Evolutionary conservation across 2,888 invertebrate species (phyloP).

Genomic region (Cataglyphis livida): DNA sequence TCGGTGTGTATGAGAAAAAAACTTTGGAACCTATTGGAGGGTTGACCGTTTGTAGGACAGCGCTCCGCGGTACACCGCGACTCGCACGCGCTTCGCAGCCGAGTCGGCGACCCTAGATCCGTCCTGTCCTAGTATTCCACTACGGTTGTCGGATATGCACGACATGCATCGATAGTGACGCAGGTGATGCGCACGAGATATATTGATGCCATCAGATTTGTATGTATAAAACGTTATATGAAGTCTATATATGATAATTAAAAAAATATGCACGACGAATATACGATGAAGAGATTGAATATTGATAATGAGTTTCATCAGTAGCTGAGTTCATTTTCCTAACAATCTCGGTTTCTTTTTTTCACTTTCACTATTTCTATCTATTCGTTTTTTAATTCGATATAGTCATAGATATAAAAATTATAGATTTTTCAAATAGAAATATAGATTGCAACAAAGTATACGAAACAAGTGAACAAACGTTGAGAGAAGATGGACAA

Average conservation of each 20-base stretch:
- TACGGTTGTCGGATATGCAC: slow-evolving; percentile 57
- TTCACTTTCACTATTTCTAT: not conserved
- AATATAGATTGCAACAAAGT: not conserved
- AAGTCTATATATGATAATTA: not conserved
- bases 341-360: not conserved
- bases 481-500: not conserved
- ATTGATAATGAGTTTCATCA: not conserved
- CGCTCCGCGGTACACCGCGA: slow-evolving; percentile 57
- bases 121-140: slow-evolving; percentile 68
- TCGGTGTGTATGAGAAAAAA: slow-evolving; percentile 60
- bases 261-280: not conserved
- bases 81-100: slow-evolving; percentile 38
- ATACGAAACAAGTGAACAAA: not conserved
- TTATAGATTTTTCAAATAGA: not conserved
- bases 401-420: not conserved
- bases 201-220: not conserved
- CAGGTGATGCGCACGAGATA: not conserved
- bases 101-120: slow-evolving; percentile 66
- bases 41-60: slow-evolving; percentile 64
- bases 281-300: not conserved
- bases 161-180: slow-evolving; percentile 60
- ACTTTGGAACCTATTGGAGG: slow-evolving; percentile 46
- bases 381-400: not conserved
- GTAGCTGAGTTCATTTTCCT: not conserved
- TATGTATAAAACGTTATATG: not conserved